Base-by-base conservation (phyloP, 2,113 vertebrate genomes). In the Natator depressus region DNA sequence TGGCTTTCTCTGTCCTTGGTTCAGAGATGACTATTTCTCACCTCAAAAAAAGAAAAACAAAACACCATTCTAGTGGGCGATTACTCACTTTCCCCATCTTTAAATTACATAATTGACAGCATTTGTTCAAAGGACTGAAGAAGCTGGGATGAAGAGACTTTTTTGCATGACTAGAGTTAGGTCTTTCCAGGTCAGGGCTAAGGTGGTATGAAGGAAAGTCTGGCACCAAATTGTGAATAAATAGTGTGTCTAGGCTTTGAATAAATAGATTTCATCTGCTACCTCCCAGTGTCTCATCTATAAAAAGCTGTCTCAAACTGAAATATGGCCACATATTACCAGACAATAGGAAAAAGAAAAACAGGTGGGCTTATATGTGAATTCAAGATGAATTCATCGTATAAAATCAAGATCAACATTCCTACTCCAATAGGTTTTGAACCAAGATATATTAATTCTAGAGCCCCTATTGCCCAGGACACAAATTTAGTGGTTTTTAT, bases 211-310 rank as follows among this genome's bases (percentile, higher is more conserved):
- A 93, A 82, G 91, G 72, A 89, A 51, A 91, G 95, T 95, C 94
- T 95, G 91, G 95, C 93, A 95, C 81, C 83, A 89, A 92, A 97
- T 29, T 93, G 35, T 93, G 90, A 93, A 93, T 95, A 94, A 96
- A 89, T 86, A 79, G 22, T 1, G 2, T 91, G 85, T 95, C 93
- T 91, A n/a, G 5, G 78, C 85, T 92, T 90, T 81, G 62, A 72
- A 62, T 59, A 93, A 80, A 46, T 29, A 80, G 3, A 24, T 88
- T 80, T 38, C 8, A 50, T 3, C 82, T 29, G 80, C n/a, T 20
- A 25, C 76, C 1, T 80, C 17, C 4, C 25, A 57, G 47, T 72
- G 80, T 76, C 92, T 50, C 72, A 1, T 82, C 10, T 57, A 78
- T 78, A 46, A 62, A 24, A 55, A 0, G 1, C 46, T 87, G 49